Conservation (phyloP, 1,140 invertebrate genomes). For the Drosophila quadrilineata region DNA sequence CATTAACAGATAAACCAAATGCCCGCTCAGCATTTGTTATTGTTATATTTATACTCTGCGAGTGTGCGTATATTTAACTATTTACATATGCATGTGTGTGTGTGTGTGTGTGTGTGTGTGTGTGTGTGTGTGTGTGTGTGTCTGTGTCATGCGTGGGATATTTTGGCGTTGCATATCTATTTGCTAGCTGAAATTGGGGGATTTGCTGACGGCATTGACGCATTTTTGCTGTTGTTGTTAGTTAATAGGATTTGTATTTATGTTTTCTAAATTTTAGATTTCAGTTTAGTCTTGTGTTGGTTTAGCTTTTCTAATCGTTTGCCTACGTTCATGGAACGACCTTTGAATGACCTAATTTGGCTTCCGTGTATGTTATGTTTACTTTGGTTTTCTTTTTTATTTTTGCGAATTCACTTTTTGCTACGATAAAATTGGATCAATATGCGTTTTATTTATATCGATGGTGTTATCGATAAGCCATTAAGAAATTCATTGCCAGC, state of each 20-base stretch:
- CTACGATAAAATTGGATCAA: slow-evolving; percentile 1
- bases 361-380: slow-evolving; percentile 15
- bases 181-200: slow-evolving; percentile 29
- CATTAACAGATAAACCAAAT: slow-evolving; percentile 66
- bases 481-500: neutral
- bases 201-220: slow-evolving; percentile 47
- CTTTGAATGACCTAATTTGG: slow-evolving; percentile 46
- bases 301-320: slow-evolving; percentile 38
- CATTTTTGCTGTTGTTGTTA: slow-evolving; percentile 32
- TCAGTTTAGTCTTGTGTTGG: slow-evolving; percentile 17
- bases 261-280: neutral
- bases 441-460: neutral
- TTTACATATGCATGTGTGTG: neutral
- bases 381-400: slow-evolving; percentile 23
- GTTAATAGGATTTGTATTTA: slow-evolving; percentile 43
- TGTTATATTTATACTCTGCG: neutral
- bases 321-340: slow-evolving; percentile 33
- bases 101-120: neutral
- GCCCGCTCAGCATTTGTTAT: slow-evolving; percentile 34
- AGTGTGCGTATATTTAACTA: neutral
- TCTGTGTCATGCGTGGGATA: slow-evolving; percentile 3
- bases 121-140: neutral
- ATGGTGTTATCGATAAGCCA: neutral
- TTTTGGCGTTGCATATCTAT: slow-evolving; percentile 24
- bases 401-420: slow-evolving; percentile 22